Percentiles rank a stretch among this genome's conserved stretches.
Evolutionary conservation across 2,888 invertebrate genomes (phyloP).

Genomic region (Clanis bilineata): DNA sequence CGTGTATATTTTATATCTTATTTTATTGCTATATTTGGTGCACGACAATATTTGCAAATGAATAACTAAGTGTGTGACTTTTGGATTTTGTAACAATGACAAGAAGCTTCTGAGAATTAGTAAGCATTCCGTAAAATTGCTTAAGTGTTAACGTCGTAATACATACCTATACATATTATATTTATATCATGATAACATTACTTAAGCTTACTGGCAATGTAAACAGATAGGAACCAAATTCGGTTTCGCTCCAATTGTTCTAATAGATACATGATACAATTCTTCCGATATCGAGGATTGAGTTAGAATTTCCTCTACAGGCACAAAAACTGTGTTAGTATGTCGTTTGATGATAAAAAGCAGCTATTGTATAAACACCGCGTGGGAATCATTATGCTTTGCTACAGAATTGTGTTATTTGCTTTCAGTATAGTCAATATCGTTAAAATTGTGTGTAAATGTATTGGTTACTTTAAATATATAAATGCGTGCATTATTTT

Average conservation of each 20-base stretch:
- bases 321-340: constrained; percentile 71
- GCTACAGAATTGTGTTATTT: neutral
- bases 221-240: constrained; percentile 55
- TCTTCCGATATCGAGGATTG: constrained; percentile 87
- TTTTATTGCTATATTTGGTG: neutral
- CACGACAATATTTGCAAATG: neutral
- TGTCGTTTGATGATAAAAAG: constrained; percentile 65
- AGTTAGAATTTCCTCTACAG: constrained; percentile 86
- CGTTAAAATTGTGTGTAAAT: neutral
- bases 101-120: constrained; percentile 5
- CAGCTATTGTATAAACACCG: constrained; percentile 46
- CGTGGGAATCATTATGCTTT: constrained; percentile 58
- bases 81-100: neutral
- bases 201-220: constrained; percentile 24
- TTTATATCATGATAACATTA: constrained; percentile 5
- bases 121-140: constrained; percentile 10
- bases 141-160: neutral
- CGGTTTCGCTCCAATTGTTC: constrained; percentile 83
- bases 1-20: neutral
- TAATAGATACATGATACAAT: constrained; percentile 81
- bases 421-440: neutral
- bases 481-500: too few relatives aligned
- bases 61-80: neutral
- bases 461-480: too few relatives aligned
- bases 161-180: neutral